These are phyloP conservation scores for Lepidochitona cinerea DNA, from an alignment of 2,888 invertebrate species.

Conservation along the genomic window DNA sequence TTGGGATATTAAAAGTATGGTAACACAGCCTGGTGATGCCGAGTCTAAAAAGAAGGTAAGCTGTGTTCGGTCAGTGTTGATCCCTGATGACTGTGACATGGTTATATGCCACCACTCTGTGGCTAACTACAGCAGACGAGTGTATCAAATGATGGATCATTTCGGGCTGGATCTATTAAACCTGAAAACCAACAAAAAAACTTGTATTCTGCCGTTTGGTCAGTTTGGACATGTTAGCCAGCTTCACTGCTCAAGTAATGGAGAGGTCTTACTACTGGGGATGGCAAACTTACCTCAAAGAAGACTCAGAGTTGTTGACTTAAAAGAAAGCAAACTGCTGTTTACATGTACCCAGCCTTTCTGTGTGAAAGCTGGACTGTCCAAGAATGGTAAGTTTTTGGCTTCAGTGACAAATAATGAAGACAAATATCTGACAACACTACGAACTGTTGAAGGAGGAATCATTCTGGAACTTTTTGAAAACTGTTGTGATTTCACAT, in stretches of 20 bases:
- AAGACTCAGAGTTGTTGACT: not conserved
- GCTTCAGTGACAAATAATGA: not conserved
- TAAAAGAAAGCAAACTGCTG: not conserved
- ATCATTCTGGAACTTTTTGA: not conserved
- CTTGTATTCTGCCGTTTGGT: slow-evolving; percentile 32
- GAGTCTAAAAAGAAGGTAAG: not conserved
- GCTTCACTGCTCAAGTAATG: slow-evolving; percentile 20
- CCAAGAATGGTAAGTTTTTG: not conserved
- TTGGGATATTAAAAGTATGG: slow-evolving; percentile 33
- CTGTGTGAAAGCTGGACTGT: not conserved
- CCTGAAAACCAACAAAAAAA: slow-evolving; percentile 27
- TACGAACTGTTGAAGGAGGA: not conserved
- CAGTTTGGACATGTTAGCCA: slow-evolving; percentile 35
- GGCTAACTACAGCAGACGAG: slow-evolving; percentile 34
- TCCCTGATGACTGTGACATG: not conserved
- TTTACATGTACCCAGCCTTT: not conserved
- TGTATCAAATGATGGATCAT: slow-evolving; percentile 49
- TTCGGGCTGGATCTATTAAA: slow-evolving; percentile 53
- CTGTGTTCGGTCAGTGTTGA: not conserved
- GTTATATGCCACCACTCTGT: not conserved
- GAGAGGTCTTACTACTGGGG: not conserved
- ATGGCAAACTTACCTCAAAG: not conserved
- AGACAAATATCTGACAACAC: not conserved
- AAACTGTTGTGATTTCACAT: not conserved
- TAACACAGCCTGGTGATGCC: slow-evolving; percentile 23